These are phyloP conservation scores for Melitaea cinxia DNA, from an alignment of 1,140 invertebrate species.

Conservation along the genomic window DNA sequence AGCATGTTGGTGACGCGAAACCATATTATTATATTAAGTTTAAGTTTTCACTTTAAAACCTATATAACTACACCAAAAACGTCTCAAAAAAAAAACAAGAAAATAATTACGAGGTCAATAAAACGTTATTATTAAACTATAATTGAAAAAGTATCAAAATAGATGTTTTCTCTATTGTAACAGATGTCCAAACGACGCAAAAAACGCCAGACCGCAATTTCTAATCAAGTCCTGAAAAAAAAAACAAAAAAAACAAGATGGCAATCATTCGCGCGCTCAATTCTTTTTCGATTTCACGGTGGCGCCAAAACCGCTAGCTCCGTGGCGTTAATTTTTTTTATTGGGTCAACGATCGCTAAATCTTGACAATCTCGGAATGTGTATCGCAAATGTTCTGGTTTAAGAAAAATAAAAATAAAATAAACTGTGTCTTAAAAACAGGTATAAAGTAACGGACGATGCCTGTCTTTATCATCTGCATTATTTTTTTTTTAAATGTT, in stretches of 20 bases:
- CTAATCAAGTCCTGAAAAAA: constrained; percentile 46
- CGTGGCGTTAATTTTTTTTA: constrained; percentile 35
- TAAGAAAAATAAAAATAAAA: constrained; percentile 15
- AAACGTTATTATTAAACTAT: constrained; percentile 2
- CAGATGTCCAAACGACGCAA: constrained; percentile 12
- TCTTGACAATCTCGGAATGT: constrained; percentile 25
- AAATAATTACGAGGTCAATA: not conserved
- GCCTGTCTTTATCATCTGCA: constrained; percentile 18
- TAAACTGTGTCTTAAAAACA: constrained; percentile 23
- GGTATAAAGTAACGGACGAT: constrained; percentile 29
- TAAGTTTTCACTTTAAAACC: too few species aligned
- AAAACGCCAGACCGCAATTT: constrained; percentile 50
- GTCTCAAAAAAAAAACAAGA: too few species aligned
- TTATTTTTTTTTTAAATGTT: not conserved
- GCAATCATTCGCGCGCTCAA: constrained; percentile 29
- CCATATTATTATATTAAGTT: too few species aligned
- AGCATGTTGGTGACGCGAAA: too few species aligned
- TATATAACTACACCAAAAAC: too few species aligned
- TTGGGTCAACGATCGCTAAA: constrained; percentile 46
- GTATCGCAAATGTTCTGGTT: constrained; percentile 29
- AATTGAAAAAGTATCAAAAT: constrained; percentile 11
- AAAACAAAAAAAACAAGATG: constrained; percentile 46
- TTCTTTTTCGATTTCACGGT: constrained; percentile 40
- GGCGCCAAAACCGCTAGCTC: constrained; percentile 58
- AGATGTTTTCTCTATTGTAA: not conserved